phyloP scores from a whole-genome alignment of 35 echinoderm and acorn worm genomes.

The Apostichopus japonicus region DNA sequence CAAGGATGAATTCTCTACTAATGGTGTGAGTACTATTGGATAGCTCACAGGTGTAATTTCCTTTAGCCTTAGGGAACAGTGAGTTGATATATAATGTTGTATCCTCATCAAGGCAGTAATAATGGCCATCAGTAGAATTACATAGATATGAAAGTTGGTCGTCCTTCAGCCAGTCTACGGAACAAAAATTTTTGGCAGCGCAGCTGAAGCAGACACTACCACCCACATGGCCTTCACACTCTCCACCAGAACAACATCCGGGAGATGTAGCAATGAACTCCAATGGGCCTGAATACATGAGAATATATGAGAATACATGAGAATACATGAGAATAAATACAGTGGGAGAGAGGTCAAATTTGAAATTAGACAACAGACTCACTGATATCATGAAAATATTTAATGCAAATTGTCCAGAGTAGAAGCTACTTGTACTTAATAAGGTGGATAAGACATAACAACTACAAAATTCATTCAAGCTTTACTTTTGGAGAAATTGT shows the following conservation, averaged over 20 bases:
- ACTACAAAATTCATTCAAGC: too few relatives aligned
- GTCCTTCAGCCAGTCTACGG: background rate
- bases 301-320: too few relatives aligned
- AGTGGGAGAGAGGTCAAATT: too few relatives aligned
- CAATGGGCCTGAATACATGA: background rate
- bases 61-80: background rate
- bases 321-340: too few relatives aligned
- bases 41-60: slow-evolving; percentile 22
- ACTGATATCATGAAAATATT: too few relatives aligned
- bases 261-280: background rate
- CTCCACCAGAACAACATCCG: background rate
- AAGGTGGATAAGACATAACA: too few relatives aligned
- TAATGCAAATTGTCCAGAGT: too few relatives aligned
- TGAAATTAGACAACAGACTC: too few relatives aligned
- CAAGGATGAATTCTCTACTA: background rate
- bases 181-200: slow-evolving; percentile 8
- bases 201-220: background rate
- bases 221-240: background rate
- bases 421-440: too few relatives aligned
- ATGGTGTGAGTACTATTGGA: background rate
- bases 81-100: background rate
- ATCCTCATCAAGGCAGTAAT: background rate
- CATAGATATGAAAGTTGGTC: background rate
- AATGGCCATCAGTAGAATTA: too few relatives aligned
- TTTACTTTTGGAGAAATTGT: too few relatives aligned